A percentile compares a stretch with the other conserved stretches of the same genome.
Conservation (phyloP, 1,140 invertebrate species). For the Tetranychus urticae region DNA sequence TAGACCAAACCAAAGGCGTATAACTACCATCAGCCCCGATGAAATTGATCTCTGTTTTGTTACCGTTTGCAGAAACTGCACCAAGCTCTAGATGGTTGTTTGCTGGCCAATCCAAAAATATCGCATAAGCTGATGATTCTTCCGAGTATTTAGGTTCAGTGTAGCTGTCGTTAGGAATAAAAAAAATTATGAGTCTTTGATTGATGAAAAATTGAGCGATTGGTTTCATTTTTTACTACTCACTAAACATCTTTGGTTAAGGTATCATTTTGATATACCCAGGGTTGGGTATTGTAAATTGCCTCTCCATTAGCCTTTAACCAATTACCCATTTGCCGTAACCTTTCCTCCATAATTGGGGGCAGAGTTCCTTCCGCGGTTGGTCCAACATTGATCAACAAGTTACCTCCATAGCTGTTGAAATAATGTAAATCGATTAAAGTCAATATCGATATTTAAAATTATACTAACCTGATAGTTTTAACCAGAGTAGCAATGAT, state of each 20-base stretch:
- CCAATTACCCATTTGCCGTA: slow-evolving; percentile 41
- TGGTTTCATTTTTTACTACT: neutral
- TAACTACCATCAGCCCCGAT: neutral
- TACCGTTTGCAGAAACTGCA: slow-evolving; percentile 14
- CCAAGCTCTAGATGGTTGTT: slow-evolving; percentile 27
- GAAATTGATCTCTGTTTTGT: neutral
- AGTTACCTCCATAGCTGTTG: slow-evolving; percentile 37
- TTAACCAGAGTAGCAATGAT: slow-evolving; percentile 43
- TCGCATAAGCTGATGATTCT: slow-evolving; percentile 28
- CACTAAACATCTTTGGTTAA: slow-evolving; percentile 30
- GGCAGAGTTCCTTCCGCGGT: slow-evolving; percentile 63
- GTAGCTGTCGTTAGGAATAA: neutral
- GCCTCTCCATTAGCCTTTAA: slow-evolving; percentile 60
- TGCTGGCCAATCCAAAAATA: slow-evolving; percentile 39
- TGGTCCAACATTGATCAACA: slow-evolving; percentile 70
- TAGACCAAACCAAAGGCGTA: neutral
- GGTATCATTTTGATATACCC: slow-evolving; percentile 59
- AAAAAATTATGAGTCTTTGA: neutral
- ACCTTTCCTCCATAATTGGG: slow-evolving; percentile 68
- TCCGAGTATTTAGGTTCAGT: neutral
- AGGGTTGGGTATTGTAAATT: slow-evolving; percentile 56
- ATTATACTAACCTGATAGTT: slow-evolving; percentile 13
- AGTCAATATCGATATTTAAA: too few relatives aligned
- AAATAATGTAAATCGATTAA: too few relatives aligned
- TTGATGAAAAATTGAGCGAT: neutral